Percentiles rank a stretch among this genome's conserved stretches.
phyloP scores from a whole-genome alignment of 2,113 vertebrate species.

The Thalassoma bifasciatum region DNA sequence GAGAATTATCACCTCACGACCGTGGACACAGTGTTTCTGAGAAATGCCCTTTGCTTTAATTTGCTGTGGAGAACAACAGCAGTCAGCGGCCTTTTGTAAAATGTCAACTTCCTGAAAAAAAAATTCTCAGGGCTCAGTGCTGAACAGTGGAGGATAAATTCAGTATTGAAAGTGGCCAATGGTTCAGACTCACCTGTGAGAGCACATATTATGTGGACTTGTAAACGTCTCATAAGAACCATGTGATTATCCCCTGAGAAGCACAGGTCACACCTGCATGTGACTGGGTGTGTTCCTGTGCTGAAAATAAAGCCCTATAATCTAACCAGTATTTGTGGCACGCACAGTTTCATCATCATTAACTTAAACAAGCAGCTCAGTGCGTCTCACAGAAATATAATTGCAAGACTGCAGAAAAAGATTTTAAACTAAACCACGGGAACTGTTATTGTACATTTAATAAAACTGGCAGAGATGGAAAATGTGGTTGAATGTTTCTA shows the following conservation, averaged over 20 bases:
- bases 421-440: neutral
- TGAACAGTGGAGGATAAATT: neutral
- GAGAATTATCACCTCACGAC: too few species aligned
- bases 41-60: too few species aligned
- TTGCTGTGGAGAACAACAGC: too few species aligned
- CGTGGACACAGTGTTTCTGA: too few species aligned
- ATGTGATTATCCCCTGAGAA: neutral
- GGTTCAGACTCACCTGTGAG: neutral
- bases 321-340: neutral
- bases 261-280: constrained; percentile 24
- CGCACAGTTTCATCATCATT: neutral
- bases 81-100: too few species aligned
- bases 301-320: neutral
- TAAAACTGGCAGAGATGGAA: neutral
- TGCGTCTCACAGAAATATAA: neutral
- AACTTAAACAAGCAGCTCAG: neutral
- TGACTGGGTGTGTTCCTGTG: constrained; percentile 41
- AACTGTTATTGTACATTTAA: neutral
- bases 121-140: too few species aligned
- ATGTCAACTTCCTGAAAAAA: too few species aligned
- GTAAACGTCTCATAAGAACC: constrained; percentile 4
- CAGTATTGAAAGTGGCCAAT: neutral
- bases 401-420: neutral
- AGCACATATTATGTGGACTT: neutral
- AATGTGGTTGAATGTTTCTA: neutral